Base-by-base conservation (phyloP, 2,888 invertebrate species). In the Sesia bembeciformis region DNA sequence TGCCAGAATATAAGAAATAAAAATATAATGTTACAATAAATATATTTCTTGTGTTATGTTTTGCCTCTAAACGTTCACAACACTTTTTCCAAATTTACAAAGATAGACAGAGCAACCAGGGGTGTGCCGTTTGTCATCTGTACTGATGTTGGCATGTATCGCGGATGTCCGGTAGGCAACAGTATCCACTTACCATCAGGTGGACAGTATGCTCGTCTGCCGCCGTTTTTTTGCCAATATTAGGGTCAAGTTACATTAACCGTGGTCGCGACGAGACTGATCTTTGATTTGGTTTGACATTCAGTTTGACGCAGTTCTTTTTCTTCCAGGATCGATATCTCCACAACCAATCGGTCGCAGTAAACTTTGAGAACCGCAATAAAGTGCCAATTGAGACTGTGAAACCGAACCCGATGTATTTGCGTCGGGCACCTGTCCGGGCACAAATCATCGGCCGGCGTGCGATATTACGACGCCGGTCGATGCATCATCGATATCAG, bases 401-500 rank as follows among this genome's bases (percentile, higher is more conserved):
- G 82, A 79, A 85, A 82, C 84, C 84, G 76, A 85, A 84, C 76
- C 65, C 64, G 60, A 72, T 71, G 68, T 87, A 87, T 88, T 86
- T 87, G 74, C 74, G 82, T 68, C 74, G 58, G 58, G 69, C 88
- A 88, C 87, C 88, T 88, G 88, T 72, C 70, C 57, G 49, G 53
- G 52, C 65, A 84, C 84, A 79, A 84, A 84, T 88, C 87, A 87
- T 81, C 60, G 53, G 59, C 57, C 58, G 56, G 57, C 59, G 59
- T 52, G 60, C 62, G 57, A 59, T 62, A 60, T 60, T 54, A 59
- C 64, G 61, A 56, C 51, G 49, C 58, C 63, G 42, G 43, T 56
- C 75, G 73, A 76, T 76, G 76, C 69, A 78, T 77, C 82, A 78
- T 79, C 76, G 69, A 80, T 73, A 68, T 63, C 39, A 7, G 7